Evolutionary conservation across 2,797 vertebrate species (phyloP), one percentile per base, ranked within the genome.

Genomic region (Tinamus major): DNA sequence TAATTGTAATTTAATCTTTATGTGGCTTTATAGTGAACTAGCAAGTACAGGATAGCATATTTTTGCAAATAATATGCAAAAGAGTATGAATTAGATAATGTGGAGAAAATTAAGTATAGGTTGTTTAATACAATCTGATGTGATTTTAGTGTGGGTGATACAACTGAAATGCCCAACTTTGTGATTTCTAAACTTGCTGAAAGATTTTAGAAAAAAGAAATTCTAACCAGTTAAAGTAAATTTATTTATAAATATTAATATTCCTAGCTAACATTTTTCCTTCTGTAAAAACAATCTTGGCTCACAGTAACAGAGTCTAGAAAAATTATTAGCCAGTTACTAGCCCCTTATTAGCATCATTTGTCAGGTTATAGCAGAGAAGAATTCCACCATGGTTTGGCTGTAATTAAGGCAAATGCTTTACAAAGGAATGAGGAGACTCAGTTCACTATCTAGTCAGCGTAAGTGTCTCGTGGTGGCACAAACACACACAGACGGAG

Each of bases 1-100:
- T 71, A 68, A 65, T 76, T 85, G 24, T 69, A 56, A 64, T 85
- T 83, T 93, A 51, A n/a, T 80, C 53, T 87, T 87, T 83, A 6
- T 9, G 2, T 39, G 21, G 41, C 31, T 83, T 85, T 65, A 27
- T 3, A 85, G 31, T 64, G 56, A 75, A 58, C 29, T 48, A 79
- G 33, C 21, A 90, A 92, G 79, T 65, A 49, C 4, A 68, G 31
- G 24, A 23, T 55, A 41, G 14, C 56, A 4, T 78, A 80, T 85
- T 75, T 56, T 64, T 61, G 23, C 23, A 93, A 74, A 68, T 51
- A 56, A 56, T 85, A 58, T 82, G 77, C 41, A 21, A 4, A 69
- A 53, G 5, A 11, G 4, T 64, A 23, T 41, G 56, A 80, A 49
- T 68, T 65, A 55, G 53, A 83, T 90, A 79, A 75, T 64, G 6